Conservation (phyloP, 2,888 invertebrate genomes). For the Cryptosula pallasiana region DNA sequence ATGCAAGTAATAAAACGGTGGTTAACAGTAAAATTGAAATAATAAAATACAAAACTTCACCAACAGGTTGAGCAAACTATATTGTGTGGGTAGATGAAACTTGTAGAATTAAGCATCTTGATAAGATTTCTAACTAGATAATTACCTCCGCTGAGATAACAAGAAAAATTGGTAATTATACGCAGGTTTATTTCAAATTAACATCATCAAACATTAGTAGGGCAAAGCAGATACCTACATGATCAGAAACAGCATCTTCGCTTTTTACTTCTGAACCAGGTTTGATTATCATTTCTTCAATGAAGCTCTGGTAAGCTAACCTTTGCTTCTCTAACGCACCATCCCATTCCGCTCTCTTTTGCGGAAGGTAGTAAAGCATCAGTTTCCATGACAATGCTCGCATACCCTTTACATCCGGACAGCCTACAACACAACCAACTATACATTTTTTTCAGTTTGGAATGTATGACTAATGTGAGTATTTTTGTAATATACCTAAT, state of each 20-base stretch:
- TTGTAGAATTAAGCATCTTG: no score
- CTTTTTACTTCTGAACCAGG: constrained; percentile 64
- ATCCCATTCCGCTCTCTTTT: constrained; percentile 65
- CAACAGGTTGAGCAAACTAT: no score
- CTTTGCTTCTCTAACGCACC: constrained; percentile 66
- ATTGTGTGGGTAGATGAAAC: constrained; percentile 4
- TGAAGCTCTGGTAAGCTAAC: constrained; percentile 44
- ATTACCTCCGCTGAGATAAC: no score
- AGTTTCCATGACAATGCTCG: constrained; percentile 83
- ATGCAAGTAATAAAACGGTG: no score
- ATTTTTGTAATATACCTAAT: no score
- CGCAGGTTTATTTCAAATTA: no score
- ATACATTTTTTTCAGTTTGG: not conserved
- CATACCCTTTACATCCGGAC: constrained; percentile 79
- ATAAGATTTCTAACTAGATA: no score
- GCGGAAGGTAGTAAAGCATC: constrained; percentile 76
- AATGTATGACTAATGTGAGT: no score
- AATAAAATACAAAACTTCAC: no score
- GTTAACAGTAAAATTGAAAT: no score
- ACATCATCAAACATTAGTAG: no score
- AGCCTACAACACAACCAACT: constrained; percentile 59
- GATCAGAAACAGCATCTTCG: constrained; percentile 59
- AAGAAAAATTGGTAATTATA: no score
- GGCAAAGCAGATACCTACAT: constrained; percentile 39
- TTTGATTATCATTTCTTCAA: constrained; percentile 78